A percentile compares a stretch with the other conserved stretches of the same genome.
Evolutionary conservation across 2,113 vertebrate genomes (phyloP).

Genomic region (Pagrus major): DNA sequence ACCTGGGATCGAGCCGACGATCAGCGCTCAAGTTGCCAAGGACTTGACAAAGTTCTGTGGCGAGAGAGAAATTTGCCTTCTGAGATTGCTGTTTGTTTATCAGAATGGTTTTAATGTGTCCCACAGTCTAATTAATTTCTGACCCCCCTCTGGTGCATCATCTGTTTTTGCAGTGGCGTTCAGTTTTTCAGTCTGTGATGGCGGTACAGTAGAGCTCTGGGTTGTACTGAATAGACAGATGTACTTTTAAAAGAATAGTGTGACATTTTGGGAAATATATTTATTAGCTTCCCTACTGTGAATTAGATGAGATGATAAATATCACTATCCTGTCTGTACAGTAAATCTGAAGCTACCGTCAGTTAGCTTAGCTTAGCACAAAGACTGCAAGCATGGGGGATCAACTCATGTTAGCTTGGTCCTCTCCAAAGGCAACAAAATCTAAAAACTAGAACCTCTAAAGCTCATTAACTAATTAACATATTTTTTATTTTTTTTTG

Average conservation of each 20-base stretch:
- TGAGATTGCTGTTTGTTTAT: conserved; percentile 35
- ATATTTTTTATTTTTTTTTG: too few relatives aligned
- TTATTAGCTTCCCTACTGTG: not conserved
- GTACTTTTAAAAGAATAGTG: not conserved
- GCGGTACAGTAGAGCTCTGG: not conserved
- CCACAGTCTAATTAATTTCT: not conserved
- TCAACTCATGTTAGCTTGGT: not conserved
- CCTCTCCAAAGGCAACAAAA: not conserved
- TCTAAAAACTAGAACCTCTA: too few relatives aligned
- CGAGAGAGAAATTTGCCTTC: conserved; percentile 12
- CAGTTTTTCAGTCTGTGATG: not conserved
- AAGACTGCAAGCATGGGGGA: not conserved
- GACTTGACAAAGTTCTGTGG: conserved; percentile 54
- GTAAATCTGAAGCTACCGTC: not conserved
- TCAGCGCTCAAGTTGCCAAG: conserved; percentile 48
- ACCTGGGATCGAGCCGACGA: conserved; percentile 62
- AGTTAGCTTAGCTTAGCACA: not conserved
- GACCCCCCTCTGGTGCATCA: not conserved
- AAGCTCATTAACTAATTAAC: not conserved
- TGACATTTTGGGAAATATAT: not conserved
- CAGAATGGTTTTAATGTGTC: conserved; percentile 12
- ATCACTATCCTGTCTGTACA: not conserved
- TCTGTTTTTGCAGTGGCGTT: not conserved
- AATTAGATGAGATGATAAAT: not conserved
- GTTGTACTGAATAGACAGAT: not conserved